A percentile compares a stretch with the other conserved stretches of the same genome.
Evolutionary conservation across 2,888 invertebrate genomes (phyloP).

Genomic region (Caenorhabditis drosophilae): DNA sequence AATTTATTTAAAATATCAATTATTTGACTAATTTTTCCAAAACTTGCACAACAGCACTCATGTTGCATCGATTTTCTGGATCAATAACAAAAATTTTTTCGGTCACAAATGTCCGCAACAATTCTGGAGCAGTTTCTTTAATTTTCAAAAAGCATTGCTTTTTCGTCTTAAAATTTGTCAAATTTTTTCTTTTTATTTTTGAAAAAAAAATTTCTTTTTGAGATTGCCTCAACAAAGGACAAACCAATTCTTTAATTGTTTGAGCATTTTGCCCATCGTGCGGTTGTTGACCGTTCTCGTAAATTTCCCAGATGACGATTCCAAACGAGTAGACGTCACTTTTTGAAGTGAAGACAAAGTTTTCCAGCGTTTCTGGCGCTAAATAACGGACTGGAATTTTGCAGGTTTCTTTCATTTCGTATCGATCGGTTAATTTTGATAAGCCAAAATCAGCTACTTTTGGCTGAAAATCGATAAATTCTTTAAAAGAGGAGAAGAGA

Average conservation of each 20-base stretch:
- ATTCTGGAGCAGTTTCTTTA: slow-evolving; percentile 11
- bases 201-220: background rate
- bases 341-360: slow-evolving; percentile 20
- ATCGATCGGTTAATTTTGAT: slow-evolving; percentile 2
- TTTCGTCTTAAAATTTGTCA: slow-evolving; percentile 10
- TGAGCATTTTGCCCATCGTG: slow-evolving; percentile 28
- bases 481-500: too few species aligned
- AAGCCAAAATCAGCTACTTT: slow-evolving; percentile 15
- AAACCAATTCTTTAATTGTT: slow-evolving; percentile 16
- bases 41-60: slow-evolving; percentile 8
- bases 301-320: slow-evolving; percentile 35
- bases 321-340: slow-evolving; percentile 34
- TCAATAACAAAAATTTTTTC: slow-evolving; percentile 23
- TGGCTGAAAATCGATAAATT: slow-evolving; percentile 5
- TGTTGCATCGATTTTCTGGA: slow-evolving; percentile 33
- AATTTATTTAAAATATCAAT: too few species aligned
- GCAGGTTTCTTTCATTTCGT: slow-evolving; percentile 9
- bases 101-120: slow-evolving; percentile 8
- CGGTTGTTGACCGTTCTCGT: slow-evolving; percentile 22
- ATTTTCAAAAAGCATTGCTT: slow-evolving; percentile 23
- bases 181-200: too few species aligned
- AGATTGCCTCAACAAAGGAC: background rate
- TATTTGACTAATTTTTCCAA: background rate
- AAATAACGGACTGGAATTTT: slow-evolving; percentile 23
- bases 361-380: slow-evolving; percentile 23